Evolutionary conservation across 2,888 invertebrate species (phyloP).

Genomic region (Carabus problematicus): DNA sequence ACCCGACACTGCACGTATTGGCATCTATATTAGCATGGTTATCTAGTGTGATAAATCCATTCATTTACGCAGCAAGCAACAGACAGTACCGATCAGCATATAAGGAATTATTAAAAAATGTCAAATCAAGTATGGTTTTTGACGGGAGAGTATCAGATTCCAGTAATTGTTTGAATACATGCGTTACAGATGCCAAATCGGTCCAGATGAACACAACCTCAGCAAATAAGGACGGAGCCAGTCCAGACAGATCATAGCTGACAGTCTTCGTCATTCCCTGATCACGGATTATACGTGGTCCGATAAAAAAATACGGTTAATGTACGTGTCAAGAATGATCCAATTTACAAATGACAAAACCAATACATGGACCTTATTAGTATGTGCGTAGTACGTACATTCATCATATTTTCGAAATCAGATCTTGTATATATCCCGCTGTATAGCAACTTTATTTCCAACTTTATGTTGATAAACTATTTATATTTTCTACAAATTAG

Average conservation of each 20-base stretch:
- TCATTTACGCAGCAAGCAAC: conserved; percentile 90
- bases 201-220: conserved; percentile 41
- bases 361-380: no score
- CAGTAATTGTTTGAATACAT: conserved; percentile 46
- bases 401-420: no score
- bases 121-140: conserved; percentile 54
- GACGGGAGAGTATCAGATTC: conserved; percentile 33
- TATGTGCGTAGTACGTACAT: no score
- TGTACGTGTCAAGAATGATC: not conserved
- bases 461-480: no score
- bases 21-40: conserved; percentile 90
- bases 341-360: no score
- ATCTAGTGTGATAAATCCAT: conserved; percentile 87
- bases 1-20: conserved; percentile 80
- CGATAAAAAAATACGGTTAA: not conserved
- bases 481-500: no score
- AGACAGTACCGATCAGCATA: conserved; percentile 76
- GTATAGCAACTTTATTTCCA: no score
- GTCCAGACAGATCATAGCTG: conserved; percentile 26
- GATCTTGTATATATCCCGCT: no score
- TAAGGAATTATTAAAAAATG: conserved; percentile 61
- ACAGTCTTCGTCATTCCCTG: no score
- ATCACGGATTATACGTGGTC: no score
- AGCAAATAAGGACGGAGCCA: conserved; percentile 28
- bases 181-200: conserved; percentile 38